Evolutionary conservation across 1,140 invertebrate genomes (phyloP).

Genomic region (Bombyx mandarina): DNA sequence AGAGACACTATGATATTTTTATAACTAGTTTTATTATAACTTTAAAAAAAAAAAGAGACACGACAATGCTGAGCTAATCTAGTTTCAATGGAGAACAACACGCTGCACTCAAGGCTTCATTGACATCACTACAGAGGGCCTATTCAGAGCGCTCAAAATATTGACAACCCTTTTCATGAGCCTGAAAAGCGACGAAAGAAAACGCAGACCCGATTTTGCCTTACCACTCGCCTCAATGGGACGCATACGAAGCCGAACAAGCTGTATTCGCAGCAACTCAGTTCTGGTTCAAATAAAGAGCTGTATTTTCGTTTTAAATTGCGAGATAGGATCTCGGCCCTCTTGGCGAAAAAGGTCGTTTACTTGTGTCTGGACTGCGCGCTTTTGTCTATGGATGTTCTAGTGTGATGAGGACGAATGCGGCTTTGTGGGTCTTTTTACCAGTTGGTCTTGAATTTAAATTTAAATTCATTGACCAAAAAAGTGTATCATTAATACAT

Average conservation of each 20-base stretch:
- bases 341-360: not conserved
- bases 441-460: not conserved
- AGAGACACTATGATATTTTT: too few species aligned
- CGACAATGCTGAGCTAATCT: not conserved
- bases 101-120: constrained; percentile 41
- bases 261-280: constrained; percentile 33
- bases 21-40: too few species aligned
- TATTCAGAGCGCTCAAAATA: constrained; percentile 64
- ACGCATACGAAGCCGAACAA: constrained; percentile 49
- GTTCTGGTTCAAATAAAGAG: constrained; percentile 19
- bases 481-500: not conserved
- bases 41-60: constrained; percentile 4
- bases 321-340: constrained; percentile 7
- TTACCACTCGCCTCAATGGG: constrained; percentile 34
- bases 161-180: constrained; percentile 59
- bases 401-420: constrained; percentile 5
- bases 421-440: not conserved
- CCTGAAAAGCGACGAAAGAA: constrained; percentile 51
- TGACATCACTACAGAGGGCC: constrained; percentile 46
- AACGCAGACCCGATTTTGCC: constrained; percentile 52
- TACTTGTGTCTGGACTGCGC: not conserved
- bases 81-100: constrained; percentile 27
- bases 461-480: not conserved
- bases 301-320: constrained; percentile 35
- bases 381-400: constrained; percentile 1